Conservation (phyloP, 2,888 invertebrate genomes). For the Nematopogon swammerdamellus region DNA sequence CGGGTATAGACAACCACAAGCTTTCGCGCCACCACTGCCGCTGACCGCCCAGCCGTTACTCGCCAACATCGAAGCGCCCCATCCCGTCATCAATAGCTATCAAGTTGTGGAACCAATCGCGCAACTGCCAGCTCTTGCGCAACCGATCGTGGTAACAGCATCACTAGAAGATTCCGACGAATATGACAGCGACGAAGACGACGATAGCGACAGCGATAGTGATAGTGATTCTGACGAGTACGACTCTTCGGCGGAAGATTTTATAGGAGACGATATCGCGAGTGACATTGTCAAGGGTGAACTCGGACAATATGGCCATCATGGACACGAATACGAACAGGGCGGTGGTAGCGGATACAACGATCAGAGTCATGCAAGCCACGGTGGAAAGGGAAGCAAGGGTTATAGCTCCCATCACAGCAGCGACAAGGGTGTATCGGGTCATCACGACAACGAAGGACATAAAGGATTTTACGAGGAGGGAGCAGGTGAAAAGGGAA, state of each 20-base stretch:
- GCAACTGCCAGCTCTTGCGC: not conserved
- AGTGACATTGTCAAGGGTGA: slow-evolving; percentile 10
- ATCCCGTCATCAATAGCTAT: slow-evolving; percentile 4
- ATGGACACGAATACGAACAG: slow-evolving; percentile 25
- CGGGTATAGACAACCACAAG: slow-evolving; percentile 27
- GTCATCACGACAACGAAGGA: slow-evolving; percentile 50
- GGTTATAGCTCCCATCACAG: slow-evolving; percentile 51
- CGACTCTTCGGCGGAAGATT: slow-evolving; percentile 16
- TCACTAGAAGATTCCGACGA: slow-evolving; percentile 27
- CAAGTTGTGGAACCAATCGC: not conserved
- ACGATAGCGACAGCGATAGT: slow-evolving; percentile 9
- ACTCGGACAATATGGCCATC: slow-evolving; percentile 4
- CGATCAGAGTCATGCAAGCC: slow-evolving; percentile 41
- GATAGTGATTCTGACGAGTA: slow-evolving; percentile 16
- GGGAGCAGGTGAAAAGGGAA: slow-evolving; percentile 51
- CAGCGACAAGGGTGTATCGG: slow-evolving; percentile 54
- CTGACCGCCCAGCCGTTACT: slow-evolving; percentile 20
- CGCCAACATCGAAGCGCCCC: slow-evolving; percentile 17
- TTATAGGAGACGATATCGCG: slow-evolving; percentile 17
- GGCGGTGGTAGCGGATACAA: slow-evolving; percentile 48
- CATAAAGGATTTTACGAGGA: slow-evolving; percentile 51
- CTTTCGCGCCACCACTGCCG: slow-evolving; percentile 26
- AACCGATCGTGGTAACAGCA: not conserved
- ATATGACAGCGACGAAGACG: slow-evolving; percentile 27
- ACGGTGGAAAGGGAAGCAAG: slow-evolving; percentile 55